Conservation (phyloP, 2,113 vertebrate genomes). For the Neolamprologus cancellatus region DNA sequence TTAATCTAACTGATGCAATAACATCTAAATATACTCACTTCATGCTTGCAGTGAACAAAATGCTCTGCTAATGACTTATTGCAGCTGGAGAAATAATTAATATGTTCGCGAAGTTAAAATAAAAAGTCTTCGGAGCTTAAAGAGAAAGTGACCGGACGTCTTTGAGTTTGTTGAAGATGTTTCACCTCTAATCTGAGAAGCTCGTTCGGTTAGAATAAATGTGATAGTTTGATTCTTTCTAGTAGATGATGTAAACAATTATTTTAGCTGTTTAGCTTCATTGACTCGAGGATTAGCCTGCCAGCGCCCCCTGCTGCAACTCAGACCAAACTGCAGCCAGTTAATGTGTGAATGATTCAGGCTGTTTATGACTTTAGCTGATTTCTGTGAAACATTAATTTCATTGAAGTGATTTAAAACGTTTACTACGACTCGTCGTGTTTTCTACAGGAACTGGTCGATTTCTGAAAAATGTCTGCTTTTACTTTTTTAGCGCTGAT, state of each 20-base stretch:
- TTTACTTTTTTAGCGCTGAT: accelerated
- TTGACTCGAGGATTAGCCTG: background rate
- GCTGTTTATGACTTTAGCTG: background rate
- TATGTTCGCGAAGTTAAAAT: accelerated
- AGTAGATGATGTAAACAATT: accelerated
- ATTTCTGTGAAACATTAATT: background rate
- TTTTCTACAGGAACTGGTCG: background rate
- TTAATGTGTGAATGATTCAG: accelerated
- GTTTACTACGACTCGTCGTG: accelerated
- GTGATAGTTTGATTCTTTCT: background rate
- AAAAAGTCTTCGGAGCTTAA: background rate
- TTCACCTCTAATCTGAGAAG: accelerated
- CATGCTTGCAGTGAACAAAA: background rate
- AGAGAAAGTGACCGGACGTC: background rate
- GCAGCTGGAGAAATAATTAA: accelerated
- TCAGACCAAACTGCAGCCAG: background rate
- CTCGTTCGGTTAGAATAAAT: accelerated
- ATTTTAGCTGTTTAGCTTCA: background rate
- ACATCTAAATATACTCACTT: accelerated
- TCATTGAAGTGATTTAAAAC: accelerated
- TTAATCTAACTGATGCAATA: background rate
- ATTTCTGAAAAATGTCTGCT: accelerated
- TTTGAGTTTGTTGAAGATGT: background rate
- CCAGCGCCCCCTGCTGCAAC: background rate
- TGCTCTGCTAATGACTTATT: background rate